Evolutionary conservation across 2,113 vertebrate genomes (phyloP), one percentile per base, ranked within the genome.

Genomic region (Pipra filicauda): DNA sequence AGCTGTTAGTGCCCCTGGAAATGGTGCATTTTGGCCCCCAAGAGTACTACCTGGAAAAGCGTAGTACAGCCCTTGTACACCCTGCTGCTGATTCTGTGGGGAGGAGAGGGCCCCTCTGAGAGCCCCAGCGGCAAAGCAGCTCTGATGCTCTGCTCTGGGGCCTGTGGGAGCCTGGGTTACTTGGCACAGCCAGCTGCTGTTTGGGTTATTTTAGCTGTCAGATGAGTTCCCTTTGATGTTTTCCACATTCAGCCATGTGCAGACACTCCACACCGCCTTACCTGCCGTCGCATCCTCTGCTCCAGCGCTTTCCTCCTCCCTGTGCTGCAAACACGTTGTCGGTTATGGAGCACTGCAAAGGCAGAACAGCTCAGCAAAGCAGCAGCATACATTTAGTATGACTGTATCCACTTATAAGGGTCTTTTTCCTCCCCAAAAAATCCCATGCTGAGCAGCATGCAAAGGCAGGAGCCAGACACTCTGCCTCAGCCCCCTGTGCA

Each of bases 311-410:
- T 31, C 91, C 43, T 31, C 46, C 61, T 31, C 46, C 61, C 73
- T 59, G 61, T 9, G 0, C 31, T 1, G 8, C 48, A 24, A 44
- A 74, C 0, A 0, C 3, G 3, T 41, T 5, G 3, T 13, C n/a
- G 16, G 35, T 67, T n/a, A 22, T 18, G 52, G 84, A 71, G 75
- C 19, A 4, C 54, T 41, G 67, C n/a, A 17, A 9, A 37, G 31
- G 4, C 46, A 54, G 39, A n/a, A 15, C 1, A 9, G n/a, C 31
- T 8, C 58, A n/a, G 44, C 55, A 51, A 46, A 43, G 73, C 44
- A 64, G 44, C 35, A 35, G 39, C 16, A 18, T 6, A 18, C 3
- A 0, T 10, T 55, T 24, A 20, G 35, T 21, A 23, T 19, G 33
- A 15, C 41, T 75, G 3, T 12, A 17, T 27, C 66, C 82, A n/a